These are phyloP conservation scores for Scaptomyza montana DNA, from an alignment of 1,140 invertebrate species.

Conservation along the genomic window DNA sequence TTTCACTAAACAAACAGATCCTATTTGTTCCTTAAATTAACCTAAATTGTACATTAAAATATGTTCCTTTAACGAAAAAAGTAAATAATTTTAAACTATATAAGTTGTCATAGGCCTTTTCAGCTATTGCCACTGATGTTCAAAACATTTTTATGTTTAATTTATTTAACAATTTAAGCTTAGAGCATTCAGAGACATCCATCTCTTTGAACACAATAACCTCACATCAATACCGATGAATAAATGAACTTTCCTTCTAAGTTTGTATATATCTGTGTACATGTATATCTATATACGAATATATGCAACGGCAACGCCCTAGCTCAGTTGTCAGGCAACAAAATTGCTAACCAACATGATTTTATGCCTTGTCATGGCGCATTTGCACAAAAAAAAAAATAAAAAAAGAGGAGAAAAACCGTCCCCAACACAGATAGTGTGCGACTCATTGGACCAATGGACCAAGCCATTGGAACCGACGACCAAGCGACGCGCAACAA, in stretches of 20 bases:
- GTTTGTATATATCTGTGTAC: not conserved
- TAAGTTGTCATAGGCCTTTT: too few species aligned
- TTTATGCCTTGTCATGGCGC: conserved; percentile 41
- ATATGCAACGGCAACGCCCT: conserved; percentile 43
- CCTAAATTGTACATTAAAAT: too few species aligned
- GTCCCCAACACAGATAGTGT: conserved; percentile 52
- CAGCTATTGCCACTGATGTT: conserved; percentile 13
- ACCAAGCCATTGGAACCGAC: conserved; percentile 32
- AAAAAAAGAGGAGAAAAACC: too few species aligned
- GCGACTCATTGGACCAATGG: conserved; percentile 29
- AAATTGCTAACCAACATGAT: conserved; percentile 43
- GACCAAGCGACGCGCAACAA: conserved; percentile 57
- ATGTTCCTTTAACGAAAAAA: too few species aligned
- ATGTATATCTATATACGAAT: conserved; percentile 5
- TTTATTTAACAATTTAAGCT: not conserved
- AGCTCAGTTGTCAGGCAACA: conserved; percentile 30
- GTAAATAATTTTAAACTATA: too few species aligned
- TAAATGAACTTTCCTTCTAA: not conserved
- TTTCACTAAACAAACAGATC: too few species aligned
- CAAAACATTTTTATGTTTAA: not conserved
- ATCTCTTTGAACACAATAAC: not conserved
- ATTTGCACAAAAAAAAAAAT: conserved; percentile 32
- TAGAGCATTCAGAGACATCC: not conserved
- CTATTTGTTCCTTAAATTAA: too few species aligned
- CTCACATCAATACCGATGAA: not conserved